Conservation (phyloP, 2,888 invertebrate genomes). For the Macropis europaea region DNA sequence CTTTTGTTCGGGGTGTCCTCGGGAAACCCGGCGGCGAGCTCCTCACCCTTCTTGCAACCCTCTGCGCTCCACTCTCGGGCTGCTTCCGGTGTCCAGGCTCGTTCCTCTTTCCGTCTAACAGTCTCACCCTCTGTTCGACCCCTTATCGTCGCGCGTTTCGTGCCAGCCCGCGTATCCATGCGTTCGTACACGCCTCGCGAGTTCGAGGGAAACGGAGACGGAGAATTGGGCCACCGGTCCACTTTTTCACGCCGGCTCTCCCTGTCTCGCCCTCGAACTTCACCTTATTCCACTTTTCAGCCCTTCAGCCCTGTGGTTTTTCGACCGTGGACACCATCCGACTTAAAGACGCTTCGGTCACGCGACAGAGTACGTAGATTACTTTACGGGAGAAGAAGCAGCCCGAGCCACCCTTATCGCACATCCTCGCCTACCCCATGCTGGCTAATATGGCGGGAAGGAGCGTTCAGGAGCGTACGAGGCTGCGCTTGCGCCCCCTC, state of each 20-base stretch:
- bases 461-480: constrained; percentile 61
- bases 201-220: background rate
- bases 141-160: constrained; percentile 15
- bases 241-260: background rate
- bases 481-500: constrained; percentile 56
- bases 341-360: background rate
- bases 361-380: constrained; percentile 65
- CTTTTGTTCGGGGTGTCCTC: constrained; percentile 53
- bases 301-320: background rate
- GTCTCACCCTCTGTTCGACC: constrained; percentile 21
- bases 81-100: constrained; percentile 28
- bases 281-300: no score
- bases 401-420: constrained; percentile 87
- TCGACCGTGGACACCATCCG: constrained; percentile 9
- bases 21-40: constrained; percentile 37
- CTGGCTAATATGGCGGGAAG: constrained; percentile 77
- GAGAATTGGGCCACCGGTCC: constrained; percentile 6
- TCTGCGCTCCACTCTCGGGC: constrained; percentile 21
- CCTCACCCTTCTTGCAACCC: constrained; percentile 39
- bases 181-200: constrained; percentile 24
- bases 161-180: constrained; percentile 43
- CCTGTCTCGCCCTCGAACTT: background rate
- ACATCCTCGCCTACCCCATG: constrained; percentile 81
- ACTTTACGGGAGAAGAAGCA: constrained; percentile 86
- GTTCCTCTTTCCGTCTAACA: constrained; percentile 33